Percentiles rank a stretch among this genome's conserved stretches.
phyloP scores from a whole-genome alignment of 30 jellyfish, hydroid and myxozoan genomes.

The Aurelia aurita region DNA sequence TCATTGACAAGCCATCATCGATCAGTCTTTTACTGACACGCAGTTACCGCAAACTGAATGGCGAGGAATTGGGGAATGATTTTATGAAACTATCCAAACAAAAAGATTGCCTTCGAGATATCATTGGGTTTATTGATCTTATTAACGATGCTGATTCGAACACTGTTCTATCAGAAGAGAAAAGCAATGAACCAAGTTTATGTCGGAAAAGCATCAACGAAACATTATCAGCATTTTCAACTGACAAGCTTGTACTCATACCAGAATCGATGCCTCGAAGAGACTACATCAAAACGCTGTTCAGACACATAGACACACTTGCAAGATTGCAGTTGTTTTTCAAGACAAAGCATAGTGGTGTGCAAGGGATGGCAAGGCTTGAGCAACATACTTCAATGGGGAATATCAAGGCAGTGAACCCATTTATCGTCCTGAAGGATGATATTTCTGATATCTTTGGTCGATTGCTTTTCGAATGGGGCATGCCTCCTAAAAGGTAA shows the following conservation, averaged over 20 bases:
- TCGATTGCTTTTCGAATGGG: constrained; percentile 85
- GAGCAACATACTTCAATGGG: constrained; percentile 68
- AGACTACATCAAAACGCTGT: constrained; percentile 76
- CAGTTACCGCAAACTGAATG: constrained; percentile 41
- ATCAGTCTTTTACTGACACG: constrained; percentile 52
- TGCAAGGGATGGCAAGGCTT: constrained; percentile 8
- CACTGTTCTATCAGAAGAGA: constrained; percentile 48
- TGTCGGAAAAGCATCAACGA: constrained; percentile 67
- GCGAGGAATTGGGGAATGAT: constrained; percentile 36
- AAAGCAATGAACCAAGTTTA: constrained; percentile 21
- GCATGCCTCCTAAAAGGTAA: constrained; percentile 90
- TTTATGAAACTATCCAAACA: constrained; percentile 32
- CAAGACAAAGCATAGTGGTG: constrained; percentile 44
- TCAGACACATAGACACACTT: constrained; percentile 80
- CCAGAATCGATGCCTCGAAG: constrained; percentile 53
- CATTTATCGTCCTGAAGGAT: constrained; percentile 85
- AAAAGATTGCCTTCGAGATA: constrained; percentile 14
- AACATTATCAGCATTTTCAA: constrained; percentile 43
- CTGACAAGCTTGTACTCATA: constrained; percentile 41
- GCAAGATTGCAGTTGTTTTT: constrained; percentile 81
- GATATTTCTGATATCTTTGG: constrained; percentile 80
- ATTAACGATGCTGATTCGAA: not conserved
- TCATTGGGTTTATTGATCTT: constrained; percentile 28
- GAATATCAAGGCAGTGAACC: constrained; percentile 73
- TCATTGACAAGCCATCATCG: constrained; percentile 30